A percentile compares a stretch with the other conserved stretches of the same genome.
phyloP scores from a whole-genome alignment of 2,888 invertebrate species.

The Cheilosia urbana region DNA sequence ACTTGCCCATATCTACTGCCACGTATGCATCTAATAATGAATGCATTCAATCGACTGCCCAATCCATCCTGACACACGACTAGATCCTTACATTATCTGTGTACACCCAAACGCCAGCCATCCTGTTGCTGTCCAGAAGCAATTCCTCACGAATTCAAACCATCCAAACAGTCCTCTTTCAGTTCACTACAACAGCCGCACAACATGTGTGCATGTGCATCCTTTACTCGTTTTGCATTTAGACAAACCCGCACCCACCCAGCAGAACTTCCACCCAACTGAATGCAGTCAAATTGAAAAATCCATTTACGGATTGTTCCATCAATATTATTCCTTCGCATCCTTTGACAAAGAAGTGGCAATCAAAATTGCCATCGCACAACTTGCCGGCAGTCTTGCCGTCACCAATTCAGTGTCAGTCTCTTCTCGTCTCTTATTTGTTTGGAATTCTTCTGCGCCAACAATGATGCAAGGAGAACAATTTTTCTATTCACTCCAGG shows the following conservation, averaged over 20 bases:
- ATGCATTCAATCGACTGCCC: too few relatives aligned
- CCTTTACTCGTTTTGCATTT: constrained; percentile 40
- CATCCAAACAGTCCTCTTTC: constrained; percentile 38
- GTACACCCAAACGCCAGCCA: constrained; percentile 16
- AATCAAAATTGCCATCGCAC: constrained; percentile 74
- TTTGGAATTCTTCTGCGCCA: constrained; percentile 17
- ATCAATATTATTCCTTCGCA: constrained; percentile 74
- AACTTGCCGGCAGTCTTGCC: constrained; percentile 37
- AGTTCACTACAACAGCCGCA: constrained; percentile 37
- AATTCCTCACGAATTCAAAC: constrained; percentile 58
- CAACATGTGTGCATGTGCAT: constrained; percentile 45
- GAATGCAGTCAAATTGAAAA: constrained; percentile 74
- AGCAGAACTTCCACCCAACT: constrained; percentile 4
- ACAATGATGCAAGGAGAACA: constrained; percentile 44
- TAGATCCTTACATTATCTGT: constrained; percentile 29
- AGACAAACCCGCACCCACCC: background rate
- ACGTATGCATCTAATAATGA: too few relatives aligned
- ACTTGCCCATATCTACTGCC: too few relatives aligned
- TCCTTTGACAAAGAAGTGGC: constrained; percentile 75
- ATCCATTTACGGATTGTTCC: constrained; percentile 75
- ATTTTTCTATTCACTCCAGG: constrained; percentile 65
- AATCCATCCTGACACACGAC: constrained; percentile 37
- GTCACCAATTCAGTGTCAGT: constrained; percentile 13
- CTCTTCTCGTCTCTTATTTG: constrained; percentile 6
- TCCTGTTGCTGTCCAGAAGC: constrained; percentile 39